These are phyloP conservation scores for Caprella mutica DNA, from an alignment of 2,888 invertebrate genomes.

Conservation along the genomic window DNA sequence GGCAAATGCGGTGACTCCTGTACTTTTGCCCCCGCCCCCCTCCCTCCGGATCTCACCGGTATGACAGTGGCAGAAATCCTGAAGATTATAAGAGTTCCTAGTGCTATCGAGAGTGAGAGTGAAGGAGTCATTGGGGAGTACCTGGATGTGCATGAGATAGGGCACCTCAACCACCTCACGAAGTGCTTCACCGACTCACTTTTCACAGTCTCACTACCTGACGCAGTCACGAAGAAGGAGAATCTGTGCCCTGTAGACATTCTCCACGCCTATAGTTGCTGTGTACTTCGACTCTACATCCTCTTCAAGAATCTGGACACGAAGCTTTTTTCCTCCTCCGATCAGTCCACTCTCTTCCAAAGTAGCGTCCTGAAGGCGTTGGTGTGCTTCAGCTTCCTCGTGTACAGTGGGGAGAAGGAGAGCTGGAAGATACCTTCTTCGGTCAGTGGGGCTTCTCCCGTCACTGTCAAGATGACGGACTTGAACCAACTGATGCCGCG, in stretches of 20 bases:
- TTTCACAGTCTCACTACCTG: slow-evolving; percentile 18
- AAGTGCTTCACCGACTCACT: slow-evolving; percentile 24
- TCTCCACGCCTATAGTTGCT: slow-evolving; percentile 22
- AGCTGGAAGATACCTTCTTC: slow-evolving; percentile 22
- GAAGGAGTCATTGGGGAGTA: slow-evolving; percentile 4
- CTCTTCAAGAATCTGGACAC: slow-evolving; percentile 29
- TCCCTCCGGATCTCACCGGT: too few species aligned
- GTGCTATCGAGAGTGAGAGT: neutral
- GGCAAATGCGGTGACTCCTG: too few species aligned
- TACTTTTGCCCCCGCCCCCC: too few species aligned
- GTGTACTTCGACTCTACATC: slow-evolving; percentile 21
- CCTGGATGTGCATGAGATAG: slow-evolving; percentile 26
- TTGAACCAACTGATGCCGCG: slow-evolving; percentile 18
- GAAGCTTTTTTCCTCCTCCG: slow-evolving; percentile 12
- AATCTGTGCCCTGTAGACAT: slow-evolving; percentile 21
- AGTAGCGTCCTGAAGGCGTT: slow-evolving; percentile 18
- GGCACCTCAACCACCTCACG: slow-evolving; percentile 26
- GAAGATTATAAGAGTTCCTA: slow-evolving; percentile 3
- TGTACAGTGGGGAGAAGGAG: slow-evolving; percentile 21
- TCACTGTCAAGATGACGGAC: slow-evolving; percentile 19
- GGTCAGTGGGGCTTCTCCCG: slow-evolving; percentile 12
- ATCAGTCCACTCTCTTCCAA: slow-evolving; percentile 21
- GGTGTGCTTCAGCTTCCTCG: slow-evolving; percentile 14
- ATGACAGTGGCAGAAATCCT: slow-evolving; percentile 2
- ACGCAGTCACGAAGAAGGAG: slow-evolving; percentile 18